Evolutionary conservation across 1,140 invertebrate genomes (phyloP), one percentile per base, ranked within the genome.

Genomic region (Hycleus cichorii): DNA sequence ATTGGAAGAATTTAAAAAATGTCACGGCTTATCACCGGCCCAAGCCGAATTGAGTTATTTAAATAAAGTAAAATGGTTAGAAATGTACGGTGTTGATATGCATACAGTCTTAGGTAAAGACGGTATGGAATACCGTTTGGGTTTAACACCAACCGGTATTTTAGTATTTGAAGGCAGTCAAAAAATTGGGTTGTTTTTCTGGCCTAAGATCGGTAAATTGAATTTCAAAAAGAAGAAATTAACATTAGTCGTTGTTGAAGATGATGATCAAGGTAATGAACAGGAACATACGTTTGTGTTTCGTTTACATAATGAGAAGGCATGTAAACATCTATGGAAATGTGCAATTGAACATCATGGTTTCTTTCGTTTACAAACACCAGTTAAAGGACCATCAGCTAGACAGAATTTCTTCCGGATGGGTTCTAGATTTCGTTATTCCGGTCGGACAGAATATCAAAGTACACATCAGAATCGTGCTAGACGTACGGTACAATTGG

Each of bases 271-370:
- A 72, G 92, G 91, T 0, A 77, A 86, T 43, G 91, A 95, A 73
- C 91, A 95, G 68, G 93, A 95, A 70, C 92, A 95, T 69, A 95
- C 92, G 1, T 96, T 96, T 74, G 88, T 92, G 1, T 93, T 93
- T 73, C 79, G 89, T 47, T 75, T 98, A 50, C 85, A 90, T 42
- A 98, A 96, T 73, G 94, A 98, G 74, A 97, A 98, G 73, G 95
- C 96, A 0, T 96, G 94, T 73, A 99, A 99, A 76, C 96, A 99
- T 77, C 77, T 99, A 58, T 99, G 97, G 97, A 99, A 99, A 76
- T 98, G 96, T 80, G 96, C 96, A 18, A 92, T 98, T 0, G 97
- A 99, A 74, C 94, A 98, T 78, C 96, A 99, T 76, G 91, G 95
- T 0, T 99, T 99, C 80, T 99, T 98, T 81, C 83, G 96, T 63